phyloP scores from a whole-genome alignment of 2,113 vertebrate species.

The Tetrao urogallus region DNA sequence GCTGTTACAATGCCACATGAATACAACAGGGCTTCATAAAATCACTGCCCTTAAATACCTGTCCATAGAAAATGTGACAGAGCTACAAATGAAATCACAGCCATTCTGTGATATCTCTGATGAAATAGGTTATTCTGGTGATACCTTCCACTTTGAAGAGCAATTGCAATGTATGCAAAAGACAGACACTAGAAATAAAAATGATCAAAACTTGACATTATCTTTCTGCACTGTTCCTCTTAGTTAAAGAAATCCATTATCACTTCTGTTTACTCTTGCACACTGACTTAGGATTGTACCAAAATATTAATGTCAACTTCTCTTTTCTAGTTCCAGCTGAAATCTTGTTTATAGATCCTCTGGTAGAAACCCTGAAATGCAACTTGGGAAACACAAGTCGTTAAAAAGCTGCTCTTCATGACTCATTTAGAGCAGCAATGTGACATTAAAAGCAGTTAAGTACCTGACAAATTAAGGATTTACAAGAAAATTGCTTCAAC shows the following conservation, averaged over 20 bases:
- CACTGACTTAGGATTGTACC: not conserved
- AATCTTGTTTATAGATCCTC: not conserved
- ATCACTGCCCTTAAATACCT: conserved; percentile 1
- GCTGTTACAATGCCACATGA: not conserved
- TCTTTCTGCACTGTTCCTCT: not conserved
- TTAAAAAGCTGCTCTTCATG: not conserved
- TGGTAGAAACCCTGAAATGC: not conserved
- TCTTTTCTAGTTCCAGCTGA: not conserved
- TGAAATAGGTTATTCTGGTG: not conserved
- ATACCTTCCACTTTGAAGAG: not conserved
- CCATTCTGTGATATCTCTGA: not conserved
- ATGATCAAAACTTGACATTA: not conserved
- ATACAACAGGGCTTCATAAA: not conserved
- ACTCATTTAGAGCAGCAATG: not conserved
- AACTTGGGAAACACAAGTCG: not conserved
- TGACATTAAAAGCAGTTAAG: not conserved
- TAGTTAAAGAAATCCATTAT: not conserved
- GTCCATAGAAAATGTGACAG: not conserved
- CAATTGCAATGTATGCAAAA: not conserved
- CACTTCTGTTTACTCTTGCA: not conserved
- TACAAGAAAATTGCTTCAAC: not conserved
- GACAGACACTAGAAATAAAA: not conserved
- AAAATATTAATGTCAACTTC: not conserved
- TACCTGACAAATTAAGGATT: not conserved
- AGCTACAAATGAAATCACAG: not conserved